Evolutionary conservation across 2,113 vertebrate species (phyloP).

Genomic region (Cebidichthys violaceus): DNA sequence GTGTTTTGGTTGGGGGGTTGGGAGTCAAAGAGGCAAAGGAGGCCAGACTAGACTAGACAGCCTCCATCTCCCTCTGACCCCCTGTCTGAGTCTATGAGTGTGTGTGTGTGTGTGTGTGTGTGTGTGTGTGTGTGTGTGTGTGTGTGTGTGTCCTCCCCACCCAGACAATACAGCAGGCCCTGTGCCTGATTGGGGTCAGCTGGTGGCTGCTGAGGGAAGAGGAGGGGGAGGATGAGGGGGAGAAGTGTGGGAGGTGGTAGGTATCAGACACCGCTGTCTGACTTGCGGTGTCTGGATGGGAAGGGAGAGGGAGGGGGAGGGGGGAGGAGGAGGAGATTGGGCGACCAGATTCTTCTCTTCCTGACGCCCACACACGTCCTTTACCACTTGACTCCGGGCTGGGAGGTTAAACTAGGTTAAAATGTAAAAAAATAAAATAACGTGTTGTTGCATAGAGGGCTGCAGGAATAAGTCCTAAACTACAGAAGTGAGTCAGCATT

Average conservation of each 20-base stretch:
- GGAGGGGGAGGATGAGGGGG: conserved; percentile 3
- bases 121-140: conserved; percentile 39
- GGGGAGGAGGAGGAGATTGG: conserved; percentile 17
- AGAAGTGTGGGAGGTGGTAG: conserved; percentile 44
- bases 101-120: conserved; percentile 35
- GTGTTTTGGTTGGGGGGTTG: conserved; percentile 61
- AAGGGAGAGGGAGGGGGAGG: conserved; percentile 41
- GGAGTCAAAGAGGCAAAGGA: conserved; percentile 67
- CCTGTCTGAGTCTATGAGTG: conserved; percentile 53
- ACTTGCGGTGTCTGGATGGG: conserved; percentile 63
- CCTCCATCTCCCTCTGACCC: conserved; percentile 67
- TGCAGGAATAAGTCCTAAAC: background rate
- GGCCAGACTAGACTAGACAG: conserved; percentile 71
- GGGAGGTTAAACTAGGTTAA: conserved; percentile 66
- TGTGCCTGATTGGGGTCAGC: conserved; percentile 82
- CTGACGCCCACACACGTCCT: conserved; percentile 50
- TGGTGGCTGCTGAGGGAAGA: conserved; percentile 69
- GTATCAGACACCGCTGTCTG: conserved; percentile 71
- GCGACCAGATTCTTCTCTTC: conserved; percentile 30
- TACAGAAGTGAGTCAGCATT: background rate
- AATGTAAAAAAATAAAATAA: conserved; percentile 34
- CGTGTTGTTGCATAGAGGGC: too few relatives aligned
- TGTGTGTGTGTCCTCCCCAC: conserved; percentile 50
- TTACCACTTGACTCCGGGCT: conserved; percentile 51
- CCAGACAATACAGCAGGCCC: conserved; percentile 78